phyloP scores from a whole-genome alignment of 2,113 vertebrate genomes.

The Saguinus midas region DNA sequence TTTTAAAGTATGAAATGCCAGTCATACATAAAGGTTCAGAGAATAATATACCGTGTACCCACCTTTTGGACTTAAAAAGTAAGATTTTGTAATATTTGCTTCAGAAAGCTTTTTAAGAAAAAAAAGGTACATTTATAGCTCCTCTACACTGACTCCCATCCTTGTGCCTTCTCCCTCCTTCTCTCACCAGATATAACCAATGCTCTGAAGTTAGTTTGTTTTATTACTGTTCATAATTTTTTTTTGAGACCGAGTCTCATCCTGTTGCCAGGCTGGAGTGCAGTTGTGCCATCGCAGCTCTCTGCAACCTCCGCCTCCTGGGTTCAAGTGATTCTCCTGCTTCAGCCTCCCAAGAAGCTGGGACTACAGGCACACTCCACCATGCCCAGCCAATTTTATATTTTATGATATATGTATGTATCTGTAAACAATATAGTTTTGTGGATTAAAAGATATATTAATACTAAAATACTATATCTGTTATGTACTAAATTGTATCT shows the following conservation, averaged over 20 bases:
- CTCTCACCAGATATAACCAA: background rate
- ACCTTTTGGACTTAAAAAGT: background rate
- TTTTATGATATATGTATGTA: background rate
- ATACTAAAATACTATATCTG: background rate
- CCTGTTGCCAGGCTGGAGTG: too few species aligned
- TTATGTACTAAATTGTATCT: background rate
- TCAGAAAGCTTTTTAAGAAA: background rate
- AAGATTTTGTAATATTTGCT: background rate
- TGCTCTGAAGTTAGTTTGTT: background rate
- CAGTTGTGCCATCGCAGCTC: too few species aligned
- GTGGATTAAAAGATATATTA: background rate
- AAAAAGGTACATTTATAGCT: background rate
- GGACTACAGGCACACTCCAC: too few species aligned
- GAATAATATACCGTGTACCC: background rate
- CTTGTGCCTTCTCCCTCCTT: background rate
- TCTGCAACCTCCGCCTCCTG: too few species aligned
- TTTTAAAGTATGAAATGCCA: background rate
- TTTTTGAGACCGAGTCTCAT: background rate
- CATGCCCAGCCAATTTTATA: background rate
- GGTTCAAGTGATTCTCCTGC: too few species aligned
- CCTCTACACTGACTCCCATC: background rate
- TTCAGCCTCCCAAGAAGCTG: too few species aligned
- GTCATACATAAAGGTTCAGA: background rate
- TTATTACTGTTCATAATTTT: background rate
- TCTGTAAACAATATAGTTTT: background rate